These are phyloP conservation scores for Drosophila ironensis DNA, from an alignment of 1,140 invertebrate species.

Conservation along the genomic window DNA sequence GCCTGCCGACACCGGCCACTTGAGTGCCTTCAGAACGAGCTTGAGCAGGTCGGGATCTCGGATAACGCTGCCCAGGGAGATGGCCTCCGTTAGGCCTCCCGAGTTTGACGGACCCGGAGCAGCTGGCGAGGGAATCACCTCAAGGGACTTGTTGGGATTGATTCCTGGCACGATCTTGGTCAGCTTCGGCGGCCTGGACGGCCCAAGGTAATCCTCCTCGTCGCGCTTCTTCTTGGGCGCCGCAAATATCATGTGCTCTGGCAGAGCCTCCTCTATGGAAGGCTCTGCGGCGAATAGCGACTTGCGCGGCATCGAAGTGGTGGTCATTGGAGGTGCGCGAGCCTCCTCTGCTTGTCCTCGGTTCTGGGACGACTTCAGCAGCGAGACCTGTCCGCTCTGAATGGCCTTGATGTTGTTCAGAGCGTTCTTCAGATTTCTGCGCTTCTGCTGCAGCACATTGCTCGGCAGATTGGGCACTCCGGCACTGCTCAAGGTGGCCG, in stretches of 20 bases:
- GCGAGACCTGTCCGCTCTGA: conserved; percentile 67
- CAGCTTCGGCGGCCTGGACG: conserved; percentile 1
- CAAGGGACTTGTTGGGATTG: conserved; percentile 9
- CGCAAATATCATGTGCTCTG: conserved; percentile 73
- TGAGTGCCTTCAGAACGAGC: conserved; percentile 74
- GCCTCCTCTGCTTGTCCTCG: conserved; percentile 18
- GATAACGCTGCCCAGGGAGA: conserved; percentile 72
- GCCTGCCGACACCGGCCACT: conserved; percentile 67
- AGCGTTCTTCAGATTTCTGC: conserved; percentile 67
- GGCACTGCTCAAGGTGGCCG: not conserved
- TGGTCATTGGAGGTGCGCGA: conserved; percentile 43
- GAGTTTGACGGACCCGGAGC: conserved; percentile 1
- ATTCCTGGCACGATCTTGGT: conserved; percentile 21
- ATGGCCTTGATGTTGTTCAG: conserved; percentile 68
- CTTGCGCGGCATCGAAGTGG: conserved; percentile 56
- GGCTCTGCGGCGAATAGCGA: conserved; percentile 44
- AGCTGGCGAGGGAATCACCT: not conserved
- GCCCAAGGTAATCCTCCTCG: conserved; percentile 4
- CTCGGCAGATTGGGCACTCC: conserved; percentile 44
- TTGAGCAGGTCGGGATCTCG: conserved; percentile 74
- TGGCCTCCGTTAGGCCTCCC: conserved; percentile 55
- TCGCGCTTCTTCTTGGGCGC: conserved; percentile 71
- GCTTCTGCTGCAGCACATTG: conserved; percentile 68
- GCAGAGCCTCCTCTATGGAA: conserved; percentile 61
- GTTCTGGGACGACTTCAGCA: conserved; percentile 61